Percentiles rank a stretch among this genome's conserved stretches.
These are phyloP conservation scores for Hesperia comma DNA, from an alignment of 2,888 invertebrate species.

Conservation along the genomic window DNA sequence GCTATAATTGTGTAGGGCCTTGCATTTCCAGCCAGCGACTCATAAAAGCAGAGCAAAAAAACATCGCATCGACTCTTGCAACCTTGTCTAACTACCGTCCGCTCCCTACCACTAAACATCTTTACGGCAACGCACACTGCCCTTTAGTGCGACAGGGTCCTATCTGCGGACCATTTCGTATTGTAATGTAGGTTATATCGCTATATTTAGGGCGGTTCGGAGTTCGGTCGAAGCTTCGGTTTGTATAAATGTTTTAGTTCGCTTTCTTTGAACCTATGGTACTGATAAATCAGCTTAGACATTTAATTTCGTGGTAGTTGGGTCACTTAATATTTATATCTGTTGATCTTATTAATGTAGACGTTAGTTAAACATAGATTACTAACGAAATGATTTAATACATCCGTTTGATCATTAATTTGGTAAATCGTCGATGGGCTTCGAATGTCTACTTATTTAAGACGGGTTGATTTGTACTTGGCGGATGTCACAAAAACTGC, in stretches of 20 bases:
- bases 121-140: constrained; percentile 50
- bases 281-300: constrained; percentile 19
- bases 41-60: constrained; percentile 75
- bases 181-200: constrained; percentile 61
- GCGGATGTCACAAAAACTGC: constrained; percentile 34
- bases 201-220: constrained; percentile 75
- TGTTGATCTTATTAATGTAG: background rate
- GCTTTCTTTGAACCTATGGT: constrained; percentile 33
- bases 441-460: background rate
- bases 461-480: constrained; percentile 1
- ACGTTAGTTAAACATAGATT: background rate
- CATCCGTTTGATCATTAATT: background rate
- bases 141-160: constrained; percentile 65
- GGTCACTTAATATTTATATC: background rate
- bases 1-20: constrained; percentile 56
- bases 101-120: constrained; percentile 52
- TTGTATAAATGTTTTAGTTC: constrained; percentile 63
- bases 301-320: constrained; percentile 1
- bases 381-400: background rate
- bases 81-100: constrained; percentile 65
- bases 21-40: constrained; percentile 71
- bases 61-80: constrained; percentile 63
- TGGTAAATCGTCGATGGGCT: background rate
- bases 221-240: constrained; percentile 54
- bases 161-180: constrained; percentile 55